Conservation (phyloP, 1,140 invertebrate species). For the Leptinotarsa defecta region DNA sequence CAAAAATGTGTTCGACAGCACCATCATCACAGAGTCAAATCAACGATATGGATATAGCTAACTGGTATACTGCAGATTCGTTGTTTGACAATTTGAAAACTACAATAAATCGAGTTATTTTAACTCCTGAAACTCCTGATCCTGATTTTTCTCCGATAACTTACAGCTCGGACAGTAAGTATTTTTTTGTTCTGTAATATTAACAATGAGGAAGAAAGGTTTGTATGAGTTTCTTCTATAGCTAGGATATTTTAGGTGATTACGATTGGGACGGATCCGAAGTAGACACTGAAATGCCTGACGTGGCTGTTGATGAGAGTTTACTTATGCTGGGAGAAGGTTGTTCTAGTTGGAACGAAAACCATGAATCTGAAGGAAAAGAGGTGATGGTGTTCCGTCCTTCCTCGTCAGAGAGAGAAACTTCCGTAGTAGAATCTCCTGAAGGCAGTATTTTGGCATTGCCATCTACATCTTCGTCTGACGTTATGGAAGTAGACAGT, state of each 20-base stretch:
- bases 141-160: conserved; percentile 61
- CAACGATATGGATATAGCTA: conserved; percentile 70
- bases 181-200: neutral
- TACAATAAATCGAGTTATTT: conserved; percentile 68
- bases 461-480: conserved; percentile 19
- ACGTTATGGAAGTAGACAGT: conserved; percentile 20
- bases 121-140: conserved; percentile 60
- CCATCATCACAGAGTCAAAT: conserved; percentile 50
- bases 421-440: conserved; percentile 10
- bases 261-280: conserved; percentile 67
- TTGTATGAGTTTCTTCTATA: no score
- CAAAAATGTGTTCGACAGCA: conserved; percentile 51
- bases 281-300: conserved; percentile 53
- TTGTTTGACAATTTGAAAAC: conserved; percentile 81
- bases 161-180: conserved; percentile 62
- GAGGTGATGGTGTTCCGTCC: conserved; percentile 33
- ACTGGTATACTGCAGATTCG: conserved; percentile 78
- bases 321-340: conserved; percentile 24
- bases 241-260: conserved; percentile 53
- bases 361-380: conserved; percentile 29
- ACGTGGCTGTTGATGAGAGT: conserved; percentile 36
- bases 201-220: no score
- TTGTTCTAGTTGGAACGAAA: neutral
- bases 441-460: neutral
- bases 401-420: conserved; percentile 37